Evolutionary conservation across 2,888 invertebrate species (phyloP).

Genomic region (Hypsopygia costalis): DNA sequence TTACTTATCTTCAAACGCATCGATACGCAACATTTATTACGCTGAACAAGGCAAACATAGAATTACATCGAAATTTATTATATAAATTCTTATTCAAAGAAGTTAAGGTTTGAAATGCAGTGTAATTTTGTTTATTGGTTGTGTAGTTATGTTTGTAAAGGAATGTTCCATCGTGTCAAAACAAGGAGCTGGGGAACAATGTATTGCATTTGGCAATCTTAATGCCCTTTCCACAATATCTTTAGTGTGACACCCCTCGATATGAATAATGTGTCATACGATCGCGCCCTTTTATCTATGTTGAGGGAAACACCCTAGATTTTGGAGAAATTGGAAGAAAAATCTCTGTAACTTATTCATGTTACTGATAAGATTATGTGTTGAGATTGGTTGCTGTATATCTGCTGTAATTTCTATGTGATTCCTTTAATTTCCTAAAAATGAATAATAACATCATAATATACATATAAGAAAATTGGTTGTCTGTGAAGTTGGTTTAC

Average conservation of each 20-base stretch:
- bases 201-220: slow-evolving; percentile 77
- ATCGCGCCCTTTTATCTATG: slow-evolving; percentile 70
- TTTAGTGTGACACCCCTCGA: slow-evolving; percentile 72
- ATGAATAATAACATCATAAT: too few species aligned
- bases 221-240: slow-evolving; percentile 79
- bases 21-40: slow-evolving; percentile 79
- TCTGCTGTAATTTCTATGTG: too few species aligned
- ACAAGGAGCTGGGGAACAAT: slow-evolving; percentile 72
- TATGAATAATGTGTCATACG: slow-evolving; percentile 78
- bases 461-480: too few species aligned
- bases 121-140: neutral
- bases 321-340: slow-evolving; percentile 28
- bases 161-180: slow-evolving; percentile 75
- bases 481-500: too few species aligned
- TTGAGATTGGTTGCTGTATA: neutral
- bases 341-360: slow-evolving; percentile 5
- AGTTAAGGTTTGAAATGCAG: slow-evolving; percentile 22
- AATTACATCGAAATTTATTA: slow-evolving; percentile 9
- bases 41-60: slow-evolving; percentile 39
- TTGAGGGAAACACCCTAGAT: slow-evolving; percentile 52
- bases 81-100: slow-evolving; percentile 13
- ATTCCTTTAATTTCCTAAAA: too few species aligned
- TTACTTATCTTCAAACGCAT: slow-evolving; percentile 79
- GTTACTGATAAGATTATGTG: slow-evolving; percentile 6
- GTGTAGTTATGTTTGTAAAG: slow-evolving; percentile 37